These are phyloP conservation scores for Dusona sp. DNA, from an alignment of 2,888 invertebrate species.

Conservation along the genomic window DNA sequence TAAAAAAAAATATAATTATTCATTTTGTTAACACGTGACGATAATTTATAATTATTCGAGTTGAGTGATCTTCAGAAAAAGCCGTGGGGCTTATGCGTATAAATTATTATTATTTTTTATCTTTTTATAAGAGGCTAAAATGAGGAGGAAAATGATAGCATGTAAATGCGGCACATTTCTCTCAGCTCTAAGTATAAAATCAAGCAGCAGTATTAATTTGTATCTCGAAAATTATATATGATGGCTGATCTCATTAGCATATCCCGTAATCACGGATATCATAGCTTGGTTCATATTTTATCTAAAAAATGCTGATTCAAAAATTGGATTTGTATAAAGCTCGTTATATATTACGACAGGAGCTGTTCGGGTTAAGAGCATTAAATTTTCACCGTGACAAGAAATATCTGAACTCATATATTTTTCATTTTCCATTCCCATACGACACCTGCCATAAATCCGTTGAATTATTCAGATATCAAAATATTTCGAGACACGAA, in stretches of 20 bases:
- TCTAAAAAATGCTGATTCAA: constrained; percentile 19
- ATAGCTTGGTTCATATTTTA: not conserved
- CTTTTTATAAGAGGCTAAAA: not conserved
- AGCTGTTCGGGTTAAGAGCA: not conserved
- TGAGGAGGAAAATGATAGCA: not conserved
- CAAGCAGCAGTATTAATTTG: constrained; percentile 1
- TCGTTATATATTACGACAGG: constrained; percentile 35
- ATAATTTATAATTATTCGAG: not conserved
- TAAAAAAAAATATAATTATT: not conserved
- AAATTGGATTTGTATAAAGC: constrained; percentile 13
- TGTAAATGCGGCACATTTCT: constrained; percentile 1
- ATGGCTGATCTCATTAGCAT: constrained; percentile 18
- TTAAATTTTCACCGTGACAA: constrained; percentile 12
- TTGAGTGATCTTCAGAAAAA: not conserved
- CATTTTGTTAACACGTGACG: not conserved
- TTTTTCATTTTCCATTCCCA: constrained; percentile 14
- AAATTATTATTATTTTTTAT: not conserved
- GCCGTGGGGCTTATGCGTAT: not conserved
- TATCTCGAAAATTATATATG: constrained; percentile 10
- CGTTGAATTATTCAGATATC: constrained; percentile 33
- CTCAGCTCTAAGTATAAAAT: not conserved
- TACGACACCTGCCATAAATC: constrained; percentile 16
- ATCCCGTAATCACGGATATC: not conserved
- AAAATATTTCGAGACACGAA: constrained; percentile 9
- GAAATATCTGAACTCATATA: constrained; percentile 5